Conservation (phyloP, 2,113 vertebrate species). For the Synodontis membranacea region DNA sequence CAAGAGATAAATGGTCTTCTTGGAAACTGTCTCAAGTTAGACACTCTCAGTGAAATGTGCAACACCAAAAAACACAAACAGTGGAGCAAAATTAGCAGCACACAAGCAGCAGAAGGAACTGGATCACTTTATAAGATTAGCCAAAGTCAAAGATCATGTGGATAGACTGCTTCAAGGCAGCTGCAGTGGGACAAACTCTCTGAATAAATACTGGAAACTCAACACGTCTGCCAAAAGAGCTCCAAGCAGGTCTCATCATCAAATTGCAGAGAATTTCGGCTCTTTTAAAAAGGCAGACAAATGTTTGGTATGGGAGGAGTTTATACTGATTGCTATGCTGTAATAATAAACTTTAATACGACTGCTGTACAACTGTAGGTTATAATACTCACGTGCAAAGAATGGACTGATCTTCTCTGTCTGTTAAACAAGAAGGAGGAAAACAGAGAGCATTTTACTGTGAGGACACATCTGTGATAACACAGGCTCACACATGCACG, state of each 20-base stretch:
- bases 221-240: not conserved
- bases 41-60: not conserved
- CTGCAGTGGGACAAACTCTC: not conserved
- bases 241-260: not conserved
- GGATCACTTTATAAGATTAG: conserved; percentile 6
- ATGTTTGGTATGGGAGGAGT: not conserved
- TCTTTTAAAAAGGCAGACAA: not conserved
- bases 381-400: conserved; percentile 87
- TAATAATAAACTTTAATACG: not conserved
- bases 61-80: conserved; percentile 19
- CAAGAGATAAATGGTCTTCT: not conserved
- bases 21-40: conserved; percentile 14
- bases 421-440: conserved; percentile 63
- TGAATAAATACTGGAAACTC: not conserved
- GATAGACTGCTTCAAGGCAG: not conserved
- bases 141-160: not conserved
- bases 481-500: not conserved
- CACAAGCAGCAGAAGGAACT: not conserved
- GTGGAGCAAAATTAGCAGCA: conserved; percentile 25
- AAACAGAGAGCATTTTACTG: conserved; percentile 8
- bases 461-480: conserved; percentile 13
- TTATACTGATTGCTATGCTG: not conserved
- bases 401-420: conserved; percentile 89
- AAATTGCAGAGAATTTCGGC: not conserved
- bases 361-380: not conserved